Percentiles rank a stretch among this genome's conserved stretches.
Conservation (phyloP, 2,113 vertebrate species). For the Boleophthalmus pectinirostris region DNA sequence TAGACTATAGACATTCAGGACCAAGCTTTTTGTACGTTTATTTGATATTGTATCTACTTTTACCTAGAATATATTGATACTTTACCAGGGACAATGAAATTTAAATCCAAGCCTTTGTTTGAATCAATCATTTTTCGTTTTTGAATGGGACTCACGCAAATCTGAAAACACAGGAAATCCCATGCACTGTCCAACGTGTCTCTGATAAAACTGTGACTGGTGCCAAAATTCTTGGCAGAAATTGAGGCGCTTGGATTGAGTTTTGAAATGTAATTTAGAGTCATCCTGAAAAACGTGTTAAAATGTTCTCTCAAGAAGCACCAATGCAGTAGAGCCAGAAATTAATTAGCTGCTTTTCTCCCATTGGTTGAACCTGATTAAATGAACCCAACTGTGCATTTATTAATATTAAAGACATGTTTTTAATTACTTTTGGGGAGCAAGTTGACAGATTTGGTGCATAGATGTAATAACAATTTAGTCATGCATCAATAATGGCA, state of each 20-base stretch:
- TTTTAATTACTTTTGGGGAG: background rate
- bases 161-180: conserved; percentile 32
- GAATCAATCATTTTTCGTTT: background rate
- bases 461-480: background rate
- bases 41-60: no score
- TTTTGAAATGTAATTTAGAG: conserved; percentile 40
- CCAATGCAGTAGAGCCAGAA: background rate
- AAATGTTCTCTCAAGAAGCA: conserved; percentile 29
- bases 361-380: conserved; percentile 17
- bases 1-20: no score
- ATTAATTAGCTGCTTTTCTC: conserved; percentile 13
- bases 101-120: conserved; percentile 16
- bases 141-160: conserved; percentile 12
- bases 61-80: no score
- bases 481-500: background rate
- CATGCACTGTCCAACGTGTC: conserved; percentile 28
- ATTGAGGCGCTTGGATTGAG: conserved; percentile 24
- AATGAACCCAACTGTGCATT: conserved; percentile 3
- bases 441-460: background rate
- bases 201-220: conserved; percentile 40
- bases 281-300: conserved; percentile 28
- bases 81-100: background rate
- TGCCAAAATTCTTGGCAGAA: conserved; percentile 49
- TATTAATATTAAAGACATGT: background rate
- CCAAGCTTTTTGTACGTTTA: no score